Evolutionary conservation across 1,140 invertebrate species (phyloP).

Genomic region (Hesperophylax magnus): DNA sequence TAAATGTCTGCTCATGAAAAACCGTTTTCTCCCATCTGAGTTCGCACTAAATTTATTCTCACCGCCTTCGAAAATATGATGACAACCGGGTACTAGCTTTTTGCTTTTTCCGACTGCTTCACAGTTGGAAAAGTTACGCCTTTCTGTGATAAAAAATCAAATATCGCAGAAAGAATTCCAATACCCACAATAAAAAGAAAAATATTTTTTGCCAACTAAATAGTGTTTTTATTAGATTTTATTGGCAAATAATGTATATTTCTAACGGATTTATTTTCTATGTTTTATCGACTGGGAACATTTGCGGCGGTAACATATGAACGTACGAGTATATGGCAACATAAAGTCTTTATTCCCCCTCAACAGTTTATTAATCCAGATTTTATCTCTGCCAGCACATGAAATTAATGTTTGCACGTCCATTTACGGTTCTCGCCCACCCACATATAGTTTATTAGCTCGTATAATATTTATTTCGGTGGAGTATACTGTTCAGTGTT

Average conservation of each 20-base stretch:
- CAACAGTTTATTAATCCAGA: conserved; percentile 26
- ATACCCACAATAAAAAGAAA: too few relatives aligned
- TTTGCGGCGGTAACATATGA: too few relatives aligned
- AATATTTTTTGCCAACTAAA: too few relatives aligned
- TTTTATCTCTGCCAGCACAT: conserved; percentile 14
- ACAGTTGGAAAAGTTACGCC: conserved; percentile 7
- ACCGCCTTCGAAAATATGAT: conserved; percentile 46
- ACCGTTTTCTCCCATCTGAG: conserved; percentile 34
- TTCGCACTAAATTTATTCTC: conserved; percentile 49
- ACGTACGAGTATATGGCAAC: too few relatives aligned
- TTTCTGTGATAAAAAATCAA: conserved; percentile 5
- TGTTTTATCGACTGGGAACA: too few relatives aligned
- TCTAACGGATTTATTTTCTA: too few relatives aligned
- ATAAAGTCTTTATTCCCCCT: conserved; percentile 9
- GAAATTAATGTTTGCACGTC: conserved; percentile 10
- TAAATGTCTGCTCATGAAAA: conserved; percentile 51
- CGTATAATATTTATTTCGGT: conserved; percentile 32
- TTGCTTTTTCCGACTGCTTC: conserved; percentile 31
- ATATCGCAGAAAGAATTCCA: too few relatives aligned
- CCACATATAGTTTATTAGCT: conserved; percentile 18
- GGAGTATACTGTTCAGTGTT: conserved; percentile 9
- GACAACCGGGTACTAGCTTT: conserved; percentile 36
- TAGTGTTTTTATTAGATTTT: too few relatives aligned
- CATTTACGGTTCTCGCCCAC: conserved; percentile 11
- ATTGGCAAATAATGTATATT: too few relatives aligned